Evolutionary conservation across 1,140 invertebrate genomes (phyloP), one percentile per base, ranked within the genome.

Genomic region (Pseudomyrmex sp.): DNA sequence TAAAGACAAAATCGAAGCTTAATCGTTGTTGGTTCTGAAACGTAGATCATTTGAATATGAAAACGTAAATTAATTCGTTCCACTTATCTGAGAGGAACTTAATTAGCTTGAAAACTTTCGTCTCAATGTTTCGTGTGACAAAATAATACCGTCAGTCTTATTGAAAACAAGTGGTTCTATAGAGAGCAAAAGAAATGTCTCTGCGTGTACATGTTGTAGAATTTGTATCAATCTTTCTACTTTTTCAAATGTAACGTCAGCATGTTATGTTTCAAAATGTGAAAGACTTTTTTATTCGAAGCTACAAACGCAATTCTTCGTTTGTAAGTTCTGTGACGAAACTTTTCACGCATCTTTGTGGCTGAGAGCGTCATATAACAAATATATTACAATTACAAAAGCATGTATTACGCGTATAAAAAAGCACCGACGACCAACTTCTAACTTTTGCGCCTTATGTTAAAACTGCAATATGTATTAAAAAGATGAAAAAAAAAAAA

Each of bases 101-200:
- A 23, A 79, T n/a, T 59, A 2, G 76, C 76, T 35, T 80, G 76
- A 80, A 80, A 80, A 59, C 59, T 80, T 72, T 72, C 76, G n/a
- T 80, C 20, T 18, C 48, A 59, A 50, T 48, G 44, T 72, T 12
- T 15, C 5, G 7, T 35, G 35, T 35, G 35, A 50, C n/a, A 9
- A 18, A 80, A 69, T 58, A 35, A 35, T 12, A 46, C 13, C 9
- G 35, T 58, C 26, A 76, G 12, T 7, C 15, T 58, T 56, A 23
- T 44, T 56, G 35, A 77, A 15, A 66, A 77, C 10, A 20, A 56
- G 50, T 26, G 12, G 4, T 77, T 35, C 13, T 58, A 15, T n/a
- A 1, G 10, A 7, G 52, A 77, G 4, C 23, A 46, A 68, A 66
- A 56, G 2, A 69, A 48, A 79, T 35, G 12, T 48, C 52, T 69